Conservation (phyloP, 1,140 invertebrate genomes). For the Ceratoteleas bidentatus region DNA sequence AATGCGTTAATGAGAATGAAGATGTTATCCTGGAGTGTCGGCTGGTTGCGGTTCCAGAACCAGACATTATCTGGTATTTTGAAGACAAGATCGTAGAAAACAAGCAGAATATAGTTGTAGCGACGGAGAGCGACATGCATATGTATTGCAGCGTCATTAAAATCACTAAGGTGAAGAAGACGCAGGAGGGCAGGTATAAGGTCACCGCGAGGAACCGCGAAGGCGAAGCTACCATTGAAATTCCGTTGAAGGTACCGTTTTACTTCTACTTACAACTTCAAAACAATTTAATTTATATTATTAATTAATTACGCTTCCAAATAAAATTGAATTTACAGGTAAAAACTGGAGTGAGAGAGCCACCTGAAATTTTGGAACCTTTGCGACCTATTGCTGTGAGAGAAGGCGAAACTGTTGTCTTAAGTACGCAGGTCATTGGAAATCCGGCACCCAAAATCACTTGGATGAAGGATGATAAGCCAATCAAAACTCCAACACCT, state of each 20-base stretch:
- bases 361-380: conserved; percentile 91
- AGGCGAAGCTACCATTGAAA: conserved; percentile 91
- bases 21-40: conserved; percentile 91
- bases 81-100: conserved; percentile 87
- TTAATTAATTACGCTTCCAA: neutral
- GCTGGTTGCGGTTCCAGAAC: conserved; percentile 93
- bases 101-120: conserved; percentile 86
- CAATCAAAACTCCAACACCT: conserved; percentile 82
- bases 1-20: conserved; percentile 90
- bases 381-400: conserved; percentile 87
- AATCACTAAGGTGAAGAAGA: conserved; percentile 88
- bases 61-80: conserved; percentile 92
- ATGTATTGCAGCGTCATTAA: conserved; percentile 92
- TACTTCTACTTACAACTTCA: too few species aligned
- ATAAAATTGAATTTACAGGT: conserved; percentile 63
- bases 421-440: conserved; percentile 90
- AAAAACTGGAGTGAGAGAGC: conserved; percentile 87
- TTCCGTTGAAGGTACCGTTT: conserved; percentile 88
- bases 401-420: conserved; percentile 88
- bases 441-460: conserved; percentile 89
- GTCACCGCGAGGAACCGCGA: conserved; percentile 93
- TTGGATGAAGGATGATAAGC: conserved; percentile 90
- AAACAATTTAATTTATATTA: neutral
- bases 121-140: conserved; percentile 92
- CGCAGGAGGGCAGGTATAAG: conserved; percentile 93